Percentiles rank a stretch among this genome's conserved stretches.
Conservation (phyloP, 2,888 invertebrate genomes). For the Nezara viridula region DNA sequence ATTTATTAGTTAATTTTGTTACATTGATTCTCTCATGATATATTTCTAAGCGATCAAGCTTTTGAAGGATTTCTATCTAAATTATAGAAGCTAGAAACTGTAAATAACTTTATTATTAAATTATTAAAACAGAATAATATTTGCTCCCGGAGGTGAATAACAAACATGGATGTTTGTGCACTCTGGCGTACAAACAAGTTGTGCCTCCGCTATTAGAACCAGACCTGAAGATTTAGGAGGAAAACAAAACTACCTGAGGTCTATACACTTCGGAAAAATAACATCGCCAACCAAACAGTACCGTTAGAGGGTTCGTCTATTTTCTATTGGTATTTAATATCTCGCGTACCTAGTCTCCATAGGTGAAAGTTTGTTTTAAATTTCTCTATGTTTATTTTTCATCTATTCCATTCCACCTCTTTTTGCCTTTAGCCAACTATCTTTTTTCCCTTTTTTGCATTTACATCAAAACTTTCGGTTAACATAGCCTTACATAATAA, state of each 20-base stretch:
- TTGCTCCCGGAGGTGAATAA: neutral
- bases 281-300: neutral
- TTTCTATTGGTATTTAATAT: neutral
- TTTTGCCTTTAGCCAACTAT: no score
- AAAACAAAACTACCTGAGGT: neutral
- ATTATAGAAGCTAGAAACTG: no score
- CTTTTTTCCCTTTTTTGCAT: no score
- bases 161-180: neutral
- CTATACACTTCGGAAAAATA: neutral
- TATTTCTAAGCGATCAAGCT: no score
- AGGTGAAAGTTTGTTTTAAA: neutral
- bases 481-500: no score
- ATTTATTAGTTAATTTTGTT: no score
- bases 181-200: neutral
- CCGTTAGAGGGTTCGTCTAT: neutral
- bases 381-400: neutral
- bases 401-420: neutral
- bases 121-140: neutral
- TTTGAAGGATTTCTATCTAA: no score
- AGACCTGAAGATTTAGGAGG: neutral
- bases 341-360: neutral
- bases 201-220: neutral
- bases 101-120: neutral
- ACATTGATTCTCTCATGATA: no score
- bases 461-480: no score